These are phyloP conservation scores for Echeneis naucrates DNA, from an alignment of 2,797 vertebrate species.

Conservation along the genomic window DNA sequence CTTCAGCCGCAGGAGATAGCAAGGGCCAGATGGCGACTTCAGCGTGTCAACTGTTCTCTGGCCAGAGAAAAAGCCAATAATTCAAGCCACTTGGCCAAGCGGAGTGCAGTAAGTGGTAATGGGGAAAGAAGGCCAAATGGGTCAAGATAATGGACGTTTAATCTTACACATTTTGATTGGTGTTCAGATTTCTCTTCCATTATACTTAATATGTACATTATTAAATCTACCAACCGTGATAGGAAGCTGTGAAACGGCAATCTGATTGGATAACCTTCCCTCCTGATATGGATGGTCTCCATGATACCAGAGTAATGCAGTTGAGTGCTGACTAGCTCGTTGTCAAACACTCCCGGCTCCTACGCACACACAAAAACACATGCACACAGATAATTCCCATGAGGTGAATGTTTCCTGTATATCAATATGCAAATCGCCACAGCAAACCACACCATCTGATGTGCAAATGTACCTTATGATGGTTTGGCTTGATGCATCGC, in stretches of 20 bases:
- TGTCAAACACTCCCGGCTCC: constrained; percentile 91
- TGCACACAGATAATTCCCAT: background rate
- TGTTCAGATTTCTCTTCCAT: background rate
- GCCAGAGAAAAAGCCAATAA: constrained; percentile 27
- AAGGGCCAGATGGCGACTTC: constrained; percentile 56
- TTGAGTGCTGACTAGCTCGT: constrained; percentile 89
- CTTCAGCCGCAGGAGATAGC: constrained; percentile 33
- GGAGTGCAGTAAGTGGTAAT: constrained; percentile 1
- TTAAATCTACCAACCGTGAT: constrained; percentile 83
- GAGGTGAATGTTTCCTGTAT: background rate
- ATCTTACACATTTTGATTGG: background rate
- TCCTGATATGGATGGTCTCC: constrained; percentile 95
- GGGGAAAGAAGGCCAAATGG: constrained; percentile 4
- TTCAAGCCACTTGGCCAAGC: constrained; percentile 20
- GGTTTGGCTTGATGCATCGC: constrained; percentile 98
- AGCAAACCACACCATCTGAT: constrained; percentile 53
- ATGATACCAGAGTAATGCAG: constrained; percentile 93
- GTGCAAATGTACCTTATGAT: constrained; percentile 90
- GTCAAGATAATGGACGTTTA: background rate
- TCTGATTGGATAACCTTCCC: constrained; percentile 93
- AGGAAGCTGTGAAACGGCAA: constrained; percentile 92
- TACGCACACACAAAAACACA: constrained; percentile 59
- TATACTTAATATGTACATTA: background rate
- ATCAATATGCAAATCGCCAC: constrained; percentile 35
- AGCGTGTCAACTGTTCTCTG: constrained; percentile 39